Evolutionary conservation across 2,797 vertebrate species (phyloP), one percentile per base, ranked within the genome.

Genomic region (Psittacula echo): DNA sequence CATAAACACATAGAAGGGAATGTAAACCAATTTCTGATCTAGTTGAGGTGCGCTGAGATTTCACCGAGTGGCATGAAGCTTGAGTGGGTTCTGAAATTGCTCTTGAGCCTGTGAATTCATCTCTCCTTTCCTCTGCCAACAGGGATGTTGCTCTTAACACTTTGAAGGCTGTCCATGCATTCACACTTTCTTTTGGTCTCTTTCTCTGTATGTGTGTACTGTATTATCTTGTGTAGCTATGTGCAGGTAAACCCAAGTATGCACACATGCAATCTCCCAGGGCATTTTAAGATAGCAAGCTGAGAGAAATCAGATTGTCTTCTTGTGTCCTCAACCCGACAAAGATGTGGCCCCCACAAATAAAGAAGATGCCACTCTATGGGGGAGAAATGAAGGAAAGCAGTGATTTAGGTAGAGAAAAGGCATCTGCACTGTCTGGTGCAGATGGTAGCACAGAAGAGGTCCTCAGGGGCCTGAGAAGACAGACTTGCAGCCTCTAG

Each of bases 11-110:
- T 85, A 86, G 94, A 91, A 90, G 79, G 92, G 77, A 95, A 81
- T 90, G 92, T 96, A 95, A 97, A 96, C 94, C 96, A 96, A 96
- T 97, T 96, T 95, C 91, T 93, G 96, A 91, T 91, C 88, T 82
- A 70, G 93, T 56, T 42, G 94, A 96, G 94, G 95, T 70, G 95
- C 87, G 47, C 89, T 94, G 95, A 95, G 96, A 92, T 90, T 95
- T 96, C 89, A 84, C 60, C 80, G 86, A 92, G 82, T 94, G 96
- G 85, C 96, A 97, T 30, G 65, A 96, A 96, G 94, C 95, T 94
- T 96, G 95, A 97, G 92, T 93, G 92, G 93, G 79, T 84, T 96
- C 74, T 83, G 89, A 97, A 97, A 97, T 97, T 97, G 95, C 95
- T 97, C 94, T 91, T 67, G 74, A 96, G 95, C 79, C 83, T 70